Evolutionary conservation across 2,113 vertebrate species (phyloP).

Genomic region (Xenotilapia leptura): DNA sequence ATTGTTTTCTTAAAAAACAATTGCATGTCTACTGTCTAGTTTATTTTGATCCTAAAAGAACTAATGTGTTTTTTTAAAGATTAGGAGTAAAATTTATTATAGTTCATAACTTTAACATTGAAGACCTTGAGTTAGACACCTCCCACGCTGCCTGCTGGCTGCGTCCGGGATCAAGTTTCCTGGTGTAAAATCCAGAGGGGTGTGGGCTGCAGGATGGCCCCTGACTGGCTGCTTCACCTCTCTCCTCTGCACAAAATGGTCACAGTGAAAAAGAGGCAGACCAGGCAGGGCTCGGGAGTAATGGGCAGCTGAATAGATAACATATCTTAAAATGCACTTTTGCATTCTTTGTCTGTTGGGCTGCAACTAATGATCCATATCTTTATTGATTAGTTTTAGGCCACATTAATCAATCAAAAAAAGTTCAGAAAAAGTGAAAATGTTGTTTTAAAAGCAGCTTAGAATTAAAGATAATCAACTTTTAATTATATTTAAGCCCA

Average conservation of each 20-base stretch:
- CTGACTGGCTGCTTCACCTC: constrained; percentile 19
- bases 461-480: neutral
- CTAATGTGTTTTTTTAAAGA: neutral
- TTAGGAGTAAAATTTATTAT: neutral
- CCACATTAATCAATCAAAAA: neutral
- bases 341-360: neutral
- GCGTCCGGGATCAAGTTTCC: constrained; percentile 10
- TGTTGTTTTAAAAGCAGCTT: neutral
- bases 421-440: neutral
- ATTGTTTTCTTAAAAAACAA: neutral
- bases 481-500: neutral
- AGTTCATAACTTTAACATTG: neutral
- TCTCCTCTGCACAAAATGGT: neutral
- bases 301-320: neutral
- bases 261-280: neutral
- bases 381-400: neutral
- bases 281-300: neutral
- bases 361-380: neutral
- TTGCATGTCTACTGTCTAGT: neutral
- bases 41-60: neutral
- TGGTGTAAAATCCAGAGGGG: constrained; percentile 8
- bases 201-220: neutral
- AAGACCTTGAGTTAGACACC: neutral
- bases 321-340: neutral
- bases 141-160: neutral